Percentiles rank a stretch among this genome's conserved stretches.
Evolutionary conservation across 2,113 vertebrate species (phyloP).

Genomic region (Python bivittatus): DNA sequence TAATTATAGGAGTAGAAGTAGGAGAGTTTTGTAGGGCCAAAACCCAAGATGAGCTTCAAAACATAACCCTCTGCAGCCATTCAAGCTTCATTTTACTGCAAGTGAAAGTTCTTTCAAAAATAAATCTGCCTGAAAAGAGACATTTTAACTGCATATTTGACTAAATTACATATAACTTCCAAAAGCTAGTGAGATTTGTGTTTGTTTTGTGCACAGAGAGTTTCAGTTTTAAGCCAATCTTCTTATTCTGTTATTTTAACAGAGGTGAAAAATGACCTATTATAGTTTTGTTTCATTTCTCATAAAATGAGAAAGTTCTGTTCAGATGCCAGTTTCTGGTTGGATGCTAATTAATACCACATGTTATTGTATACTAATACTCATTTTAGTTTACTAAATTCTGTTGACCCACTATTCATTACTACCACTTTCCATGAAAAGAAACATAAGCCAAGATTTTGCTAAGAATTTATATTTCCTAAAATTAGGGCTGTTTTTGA

Average conservation of each 20-base stretch:
- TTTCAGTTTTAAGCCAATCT: conserved; percentile 49
- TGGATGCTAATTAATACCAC: conserved; percentile 45
- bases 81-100: conserved; percentile 36
- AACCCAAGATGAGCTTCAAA: neutral
- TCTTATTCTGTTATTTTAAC: conserved; percentile 46
- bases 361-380: conserved; percentile 57
- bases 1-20: neutral
- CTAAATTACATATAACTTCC: conserved; percentile 55
- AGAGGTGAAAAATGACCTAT: conserved; percentile 50
- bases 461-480: neutral
- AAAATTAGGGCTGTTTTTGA: neutral
- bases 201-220: conserved; percentile 45
- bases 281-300: conserved; percentile 56
- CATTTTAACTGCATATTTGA: conserved; percentile 58
- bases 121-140: conserved; percentile 38
- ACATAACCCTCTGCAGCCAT: neutral
- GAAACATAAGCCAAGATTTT: neutral
- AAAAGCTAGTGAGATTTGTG: conserved; percentile 27
- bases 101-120: conserved; percentile 23
- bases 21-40: neutral
- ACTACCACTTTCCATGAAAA: neutral
- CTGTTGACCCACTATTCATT: conserved; percentile 44
- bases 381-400: conserved; percentile 62
- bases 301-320: conserved; percentile 3
- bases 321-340: neutral